phyloP scores from a whole-genome alignment of 2,113 vertebrate species.

The Stomatorhinus ivindoensis region DNA sequence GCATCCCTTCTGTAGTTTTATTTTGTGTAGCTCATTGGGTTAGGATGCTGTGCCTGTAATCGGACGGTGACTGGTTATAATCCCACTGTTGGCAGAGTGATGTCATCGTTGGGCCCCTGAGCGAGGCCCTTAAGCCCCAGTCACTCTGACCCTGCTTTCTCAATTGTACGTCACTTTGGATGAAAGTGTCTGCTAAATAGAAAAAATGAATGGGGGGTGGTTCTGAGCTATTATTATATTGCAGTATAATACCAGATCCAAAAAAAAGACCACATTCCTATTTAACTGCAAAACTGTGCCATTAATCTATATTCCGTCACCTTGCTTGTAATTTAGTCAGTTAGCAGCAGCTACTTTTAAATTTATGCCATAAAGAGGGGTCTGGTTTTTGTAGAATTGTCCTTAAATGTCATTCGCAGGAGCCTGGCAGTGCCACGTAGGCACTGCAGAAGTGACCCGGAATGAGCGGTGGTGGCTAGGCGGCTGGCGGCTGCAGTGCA shows the following conservation, averaged over 20 bases:
- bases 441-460: conserved; percentile 21
- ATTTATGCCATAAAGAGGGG: not conserved
- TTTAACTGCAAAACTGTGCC: not conserved
- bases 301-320: not conserved
- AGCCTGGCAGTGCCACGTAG: conserved; percentile 10
- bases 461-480: conserved; percentile 1
- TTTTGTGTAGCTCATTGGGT: not conserved
- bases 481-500: not conserved
- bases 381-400: not conserved
- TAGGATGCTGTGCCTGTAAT: not conserved
- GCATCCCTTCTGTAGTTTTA: not conserved
- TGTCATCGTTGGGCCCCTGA: not conserved
- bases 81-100: not conserved
- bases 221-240: not conserved
- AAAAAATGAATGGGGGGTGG: not conserved
- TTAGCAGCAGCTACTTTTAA: not conserved
- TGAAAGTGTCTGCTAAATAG: not conserved
- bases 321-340: not conserved
- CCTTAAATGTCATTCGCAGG: not conserved
- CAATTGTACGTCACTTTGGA: not conserved
- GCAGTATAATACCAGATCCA: not conserved
- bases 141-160: not conserved
- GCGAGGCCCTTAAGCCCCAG: not conserved
- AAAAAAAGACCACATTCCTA: not conserved
- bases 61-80: not conserved